Evolutionary conservation across 2,113 vertebrate genomes (phyloP).

Genomic region (Leuciscus idus): DNA sequence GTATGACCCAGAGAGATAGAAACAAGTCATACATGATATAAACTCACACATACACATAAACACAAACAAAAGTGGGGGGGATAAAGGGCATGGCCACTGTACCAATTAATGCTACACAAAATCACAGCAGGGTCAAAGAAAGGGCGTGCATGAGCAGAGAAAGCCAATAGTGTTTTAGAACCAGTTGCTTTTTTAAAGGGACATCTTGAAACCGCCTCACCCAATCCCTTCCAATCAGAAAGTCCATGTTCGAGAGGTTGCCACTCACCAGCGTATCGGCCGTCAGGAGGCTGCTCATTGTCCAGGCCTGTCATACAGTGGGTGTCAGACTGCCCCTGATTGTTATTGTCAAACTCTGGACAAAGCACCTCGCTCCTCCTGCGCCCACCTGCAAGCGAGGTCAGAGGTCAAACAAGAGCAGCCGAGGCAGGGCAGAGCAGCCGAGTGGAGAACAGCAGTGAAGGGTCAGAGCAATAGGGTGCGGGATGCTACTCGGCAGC

Average conservation of each 20-base stretch:
- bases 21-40: slow-evolving; percentile 54
- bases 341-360: slow-evolving; percentile 99
- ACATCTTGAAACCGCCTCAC: slow-evolving; percentile 29
- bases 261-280: slow-evolving; percentile 99
- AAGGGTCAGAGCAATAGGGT: slow-evolving; percentile 42
- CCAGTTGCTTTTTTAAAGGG: slow-evolving; percentile 28
- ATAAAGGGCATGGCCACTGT: slow-evolving; percentile 60
- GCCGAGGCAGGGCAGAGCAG: slow-evolving; percentile 71
- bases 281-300: slow-evolving; percentile 97
- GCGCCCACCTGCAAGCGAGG: slow-evolving; percentile 85
- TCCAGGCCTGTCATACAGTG: slow-evolving; percentile 95
- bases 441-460: slow-evolving; percentile 43
- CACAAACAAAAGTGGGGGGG: slow-evolving; percentile 47
- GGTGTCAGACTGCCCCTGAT: slow-evolving; percentile 89
- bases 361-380: slow-evolving; percentile 76
- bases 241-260: slow-evolving; percentile 88
- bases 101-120: slow-evolving; percentile 53
- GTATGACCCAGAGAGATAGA: slow-evolving; percentile 57
- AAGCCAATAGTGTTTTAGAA: slow-evolving; percentile 53
- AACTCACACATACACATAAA: slow-evolving; percentile 41
- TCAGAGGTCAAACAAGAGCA: slow-evolving; percentile 81
- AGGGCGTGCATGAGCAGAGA: slow-evolving; percentile 66
- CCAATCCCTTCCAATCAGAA: slow-evolving; percentile 51
- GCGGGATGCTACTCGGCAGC: slow-evolving; percentile 46
- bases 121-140: slow-evolving; percentile 47